phyloP scores from a whole-genome alignment of 1,140 invertebrate genomes.

The Trachymyrmex septentrionalis region DNA sequence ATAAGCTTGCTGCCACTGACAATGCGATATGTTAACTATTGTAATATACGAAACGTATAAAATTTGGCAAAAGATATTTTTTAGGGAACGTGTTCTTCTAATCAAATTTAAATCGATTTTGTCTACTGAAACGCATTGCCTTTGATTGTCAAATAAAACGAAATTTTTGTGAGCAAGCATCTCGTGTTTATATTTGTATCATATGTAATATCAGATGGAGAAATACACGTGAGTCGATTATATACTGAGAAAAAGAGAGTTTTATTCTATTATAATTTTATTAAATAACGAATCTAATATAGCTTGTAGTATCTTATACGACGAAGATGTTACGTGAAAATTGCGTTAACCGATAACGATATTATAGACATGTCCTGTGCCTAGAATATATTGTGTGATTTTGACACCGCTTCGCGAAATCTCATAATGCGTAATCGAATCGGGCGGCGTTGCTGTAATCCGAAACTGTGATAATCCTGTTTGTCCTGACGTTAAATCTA shows the following conservation, averaged over 20 bases:
- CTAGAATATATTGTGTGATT: slow-evolving; percentile 46
- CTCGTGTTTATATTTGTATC: neutral
- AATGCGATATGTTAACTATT: slow-evolving; percentile 39
- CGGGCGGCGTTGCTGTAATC: slow-evolving; percentile 10
- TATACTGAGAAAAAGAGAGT: neutral
- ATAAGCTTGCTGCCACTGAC: slow-evolving; percentile 7
- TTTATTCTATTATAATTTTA: slow-evolving; percentile 6
- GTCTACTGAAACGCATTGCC: neutral
- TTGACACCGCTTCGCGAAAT: slow-evolving; percentile 47
- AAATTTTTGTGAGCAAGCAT: neutral
- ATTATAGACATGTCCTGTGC: slow-evolving; percentile 27
- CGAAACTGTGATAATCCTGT: slow-evolving; percentile 29
- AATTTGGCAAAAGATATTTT: neutral
- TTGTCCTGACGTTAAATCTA: slow-evolving; percentile 36
- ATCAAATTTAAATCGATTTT: neutral
- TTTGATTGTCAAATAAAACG: neutral
- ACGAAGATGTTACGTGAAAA: slow-evolving; percentile 50
- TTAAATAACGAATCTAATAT: slow-evolving; percentile 30
- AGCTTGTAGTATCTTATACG: neutral
- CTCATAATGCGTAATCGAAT: slow-evolving; percentile 56
- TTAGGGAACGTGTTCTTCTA: neutral
- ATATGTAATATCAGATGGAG: neutral
- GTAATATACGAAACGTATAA: neutral
- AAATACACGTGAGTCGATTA: neutral
- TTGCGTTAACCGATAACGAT: slow-evolving; percentile 49